Base-by-base conservation (phyloP, 2,888 invertebrate genomes). In the Lymantria dispar region DNA sequence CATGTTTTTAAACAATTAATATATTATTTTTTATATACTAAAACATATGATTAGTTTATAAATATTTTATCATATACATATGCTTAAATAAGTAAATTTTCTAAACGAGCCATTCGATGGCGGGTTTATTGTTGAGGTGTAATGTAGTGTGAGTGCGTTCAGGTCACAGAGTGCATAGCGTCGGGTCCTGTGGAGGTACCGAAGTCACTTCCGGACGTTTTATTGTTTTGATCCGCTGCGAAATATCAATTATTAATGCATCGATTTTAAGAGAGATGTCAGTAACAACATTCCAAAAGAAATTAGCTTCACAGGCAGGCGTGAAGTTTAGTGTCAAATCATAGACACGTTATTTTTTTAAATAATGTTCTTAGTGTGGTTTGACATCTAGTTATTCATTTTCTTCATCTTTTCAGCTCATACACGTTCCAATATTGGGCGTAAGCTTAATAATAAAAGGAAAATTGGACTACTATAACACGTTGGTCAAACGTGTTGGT, bases 91-190 rank as follows among this genome's bases (percentile, higher is more conserved):
- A 31, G 11, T 33, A 7, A 7, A 10, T 53, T 22, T 15, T 33
- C 22, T 70, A 91, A 5, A 91, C 91, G 12, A 91, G 85, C 91
- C 91, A 91, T 72, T 91, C 91, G 29, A 88, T 64, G 22, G 78
- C 75, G 29, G 83, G 80, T 56, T 84, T 84, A 14, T 66, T 64
- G 43, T 64, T 67, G 48, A 68, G 59, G n/a, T 68, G 62, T 44
- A 70, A 52, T 47, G 68, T 54, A 62, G 59, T 58, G 54, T 54
- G 53, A 48, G 52, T 43, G 51, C 56, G 60, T 51, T 74, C 71
- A 70, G 85, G 91, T 91, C 91, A 91, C 91, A 91, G 91, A 62
- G 71, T 85, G 79, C 78, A 88, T 0, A 85, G 67, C 0, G 81
- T 75, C 1, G 85, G 58, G 50, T 88, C 90, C 10, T 80, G 52